Conservation (phyloP, 2,797 vertebrate genomes). For the Carapus acus region DNA sequence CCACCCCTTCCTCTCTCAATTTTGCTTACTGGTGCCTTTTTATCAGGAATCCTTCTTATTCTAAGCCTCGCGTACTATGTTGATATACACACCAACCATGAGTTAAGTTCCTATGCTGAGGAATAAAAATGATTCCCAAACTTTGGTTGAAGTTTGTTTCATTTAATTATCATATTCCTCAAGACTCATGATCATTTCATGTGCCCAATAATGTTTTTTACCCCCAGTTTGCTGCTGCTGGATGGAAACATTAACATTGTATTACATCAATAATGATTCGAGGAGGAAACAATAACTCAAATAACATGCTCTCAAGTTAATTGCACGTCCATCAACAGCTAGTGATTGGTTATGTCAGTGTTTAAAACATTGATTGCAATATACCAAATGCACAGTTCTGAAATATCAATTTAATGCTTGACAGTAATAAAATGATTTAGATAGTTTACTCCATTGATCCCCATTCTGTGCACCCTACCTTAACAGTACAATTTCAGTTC, state of each 20-base stretch:
- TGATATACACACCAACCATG: slow-evolving; percentile 33
- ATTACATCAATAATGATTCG: background rate
- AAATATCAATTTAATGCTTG: background rate
- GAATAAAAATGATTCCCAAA: slow-evolving; percentile 39
- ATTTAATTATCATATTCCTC: background rate
- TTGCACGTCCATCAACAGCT: background rate
- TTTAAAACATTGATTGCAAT: background rate
- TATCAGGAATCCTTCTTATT: slow-evolving; percentile 36
- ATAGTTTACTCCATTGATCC: slow-evolving; percentile 3
- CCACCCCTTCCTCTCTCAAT: slow-evolving; percentile 25
- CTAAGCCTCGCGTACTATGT: slow-evolving; percentile 42
- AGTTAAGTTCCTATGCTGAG: slow-evolving; percentile 15
- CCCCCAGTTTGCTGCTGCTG: no score
- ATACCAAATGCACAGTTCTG: background rate
- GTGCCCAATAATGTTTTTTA: no score
- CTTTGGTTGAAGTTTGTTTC: slow-evolving; percentile 1
- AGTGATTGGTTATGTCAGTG: background rate
- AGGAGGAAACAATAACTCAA: no score
- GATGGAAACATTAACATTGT: no score
- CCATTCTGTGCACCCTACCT: slow-evolving; percentile 2
- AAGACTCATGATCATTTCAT: background rate
- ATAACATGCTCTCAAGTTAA: slow-evolving; percentile 1
- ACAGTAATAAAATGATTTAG: background rate
- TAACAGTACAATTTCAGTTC: background rate
- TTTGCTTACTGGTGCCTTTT: slow-evolving; percentile 56